Percentiles rank a stretch among this genome's conserved stretches.
Evolutionary conservation across 2,888 invertebrate genomes (phyloP).

Genomic region (Phaedon cochleariae): DNA sequence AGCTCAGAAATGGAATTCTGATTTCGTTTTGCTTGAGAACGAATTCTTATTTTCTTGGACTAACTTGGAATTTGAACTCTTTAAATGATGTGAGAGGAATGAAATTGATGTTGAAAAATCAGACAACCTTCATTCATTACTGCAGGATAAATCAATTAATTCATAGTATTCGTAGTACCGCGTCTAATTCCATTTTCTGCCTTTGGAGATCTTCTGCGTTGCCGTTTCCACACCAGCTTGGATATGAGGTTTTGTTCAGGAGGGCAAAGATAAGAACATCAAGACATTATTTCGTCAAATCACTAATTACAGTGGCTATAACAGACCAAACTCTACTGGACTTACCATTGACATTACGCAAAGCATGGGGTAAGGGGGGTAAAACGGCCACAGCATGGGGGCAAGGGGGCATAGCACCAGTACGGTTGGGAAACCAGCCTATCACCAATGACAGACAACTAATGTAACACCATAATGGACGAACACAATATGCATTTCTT

Average conservation of each 20-base stretch:
- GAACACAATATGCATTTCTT: constrained; percentile 25
- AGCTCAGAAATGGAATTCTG: too few relatives aligned
- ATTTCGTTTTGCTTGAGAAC: too few relatives aligned
- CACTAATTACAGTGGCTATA: constrained; percentile 23
- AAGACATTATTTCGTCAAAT: background rate
- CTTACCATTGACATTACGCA: constrained; percentile 59
- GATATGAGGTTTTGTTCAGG: background rate
- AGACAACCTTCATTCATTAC: too few relatives aligned
- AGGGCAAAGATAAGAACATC: background rate
- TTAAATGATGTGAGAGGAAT: too few relatives aligned
- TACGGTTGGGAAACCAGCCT: constrained; percentile 60
- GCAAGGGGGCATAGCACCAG: constrained; percentile 63
- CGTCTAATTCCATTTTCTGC: too few relatives aligned
- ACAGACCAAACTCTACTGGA: constrained; percentile 36
- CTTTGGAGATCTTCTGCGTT: too few relatives aligned
- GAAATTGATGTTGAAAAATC: too few relatives aligned
- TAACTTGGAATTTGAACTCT: too few relatives aligned
- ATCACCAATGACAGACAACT: constrained; percentile 55
- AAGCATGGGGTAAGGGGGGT: constrained; percentile 66
- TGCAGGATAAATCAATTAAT: too few relatives aligned
- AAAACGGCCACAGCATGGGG: constrained; percentile 70
- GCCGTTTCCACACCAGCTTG: too few relatives aligned
- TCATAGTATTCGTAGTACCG: too few relatives aligned
- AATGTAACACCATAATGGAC: constrained; percentile 37
- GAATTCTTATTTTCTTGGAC: too few relatives aligned